These are phyloP conservation scores for Sebastes schlegelii DNA, from an alignment of 2,113 vertebrate genomes.

Conservation along the genomic window DNA sequence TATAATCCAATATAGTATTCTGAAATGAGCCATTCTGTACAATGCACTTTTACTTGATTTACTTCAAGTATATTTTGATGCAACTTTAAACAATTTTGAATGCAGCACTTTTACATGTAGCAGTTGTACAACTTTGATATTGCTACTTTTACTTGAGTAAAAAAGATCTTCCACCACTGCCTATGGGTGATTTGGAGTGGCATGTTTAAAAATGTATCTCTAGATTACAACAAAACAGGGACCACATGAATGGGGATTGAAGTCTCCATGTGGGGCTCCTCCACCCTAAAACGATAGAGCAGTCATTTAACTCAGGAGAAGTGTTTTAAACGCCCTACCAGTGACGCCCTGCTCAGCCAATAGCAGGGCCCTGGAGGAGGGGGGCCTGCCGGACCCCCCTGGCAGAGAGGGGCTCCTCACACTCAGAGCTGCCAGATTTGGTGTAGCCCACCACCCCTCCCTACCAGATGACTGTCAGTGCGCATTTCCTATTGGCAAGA, in stretches of 20 bases:
- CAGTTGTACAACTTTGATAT: no score
- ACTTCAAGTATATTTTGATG: no score
- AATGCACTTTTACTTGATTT: no score
- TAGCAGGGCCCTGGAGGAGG: slow-evolving; percentile 64
- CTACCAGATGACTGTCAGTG: slow-evolving; percentile 78
- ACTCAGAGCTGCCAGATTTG: slow-evolving; percentile 65
- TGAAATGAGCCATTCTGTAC: no score
- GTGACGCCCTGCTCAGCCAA: slow-evolving; percentile 72
- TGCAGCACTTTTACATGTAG: no score
- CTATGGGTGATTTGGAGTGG: neutral
- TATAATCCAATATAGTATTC: no score
- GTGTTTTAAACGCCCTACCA: slow-evolving; percentile 62
- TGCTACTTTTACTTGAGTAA: no score
- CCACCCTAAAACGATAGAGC: slow-evolving; percentile 29
- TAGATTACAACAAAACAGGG: neutral
- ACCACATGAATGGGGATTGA: neutral
- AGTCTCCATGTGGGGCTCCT: neutral
- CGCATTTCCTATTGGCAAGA: slow-evolving; percentile 74
- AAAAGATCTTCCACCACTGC: no score
- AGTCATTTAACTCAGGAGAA: slow-evolving; percentile 52
- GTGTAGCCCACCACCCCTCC: slow-evolving; percentile 56
- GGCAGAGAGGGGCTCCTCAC: slow-evolving; percentile 61
- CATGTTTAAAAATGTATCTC: neutral
- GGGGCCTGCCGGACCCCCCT: slow-evolving; percentile 42
- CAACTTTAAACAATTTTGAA: no score